Evolutionary conservation across 1,140 invertebrate genomes (phyloP), one percentile per base, ranked within the genome.

Genomic region (Leptoteleia sp.): DNA sequence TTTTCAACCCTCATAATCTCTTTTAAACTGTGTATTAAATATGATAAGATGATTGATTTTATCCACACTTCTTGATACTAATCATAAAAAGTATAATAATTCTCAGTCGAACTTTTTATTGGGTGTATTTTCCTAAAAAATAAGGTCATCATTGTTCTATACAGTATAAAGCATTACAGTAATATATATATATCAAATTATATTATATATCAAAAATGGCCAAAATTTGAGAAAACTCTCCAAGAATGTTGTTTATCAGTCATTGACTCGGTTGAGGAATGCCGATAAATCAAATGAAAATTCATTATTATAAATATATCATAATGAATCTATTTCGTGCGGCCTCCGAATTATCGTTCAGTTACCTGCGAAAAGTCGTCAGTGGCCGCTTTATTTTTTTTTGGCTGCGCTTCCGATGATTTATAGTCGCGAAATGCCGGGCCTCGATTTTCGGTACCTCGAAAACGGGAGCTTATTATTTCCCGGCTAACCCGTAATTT

Each of bases 381-480:
- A 79, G 82, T 71, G 73, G 81, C 48, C n/a, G n/a, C n/a, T n/a
- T n/a, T n/a, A n/a, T 22, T 62, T 64, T 77, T 82, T 65, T 65
- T 85, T 80, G 72, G 50, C 47, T 79, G 76, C 61, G 65, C 72
- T 77, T 37, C 13, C 72, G 59, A 76, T 89, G 87, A 89, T 88
- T 89, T 89, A 89, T 87, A 61, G 82, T 72, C 83, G 81, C 81
- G 75, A 85, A 81, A 81, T 86, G 83, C 81, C 81, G n/a, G 80
- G 83, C 81, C 82, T 82, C 81, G 80, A 85, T 87, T 87, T 86
- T 81, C 81, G 79, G 80, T 81, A 70, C 81, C 81, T 79, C 79
- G 79, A 80, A 79, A 88, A 88, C 86, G 82, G 87, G 83, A 88
- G 87, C 87, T 88, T 86, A 88, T 88, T 89, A 89, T 89, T 86